Evolutionary conservation across 2,888 invertebrate species (phyloP).

Genomic region (Coleophora deauratella): DNA sequence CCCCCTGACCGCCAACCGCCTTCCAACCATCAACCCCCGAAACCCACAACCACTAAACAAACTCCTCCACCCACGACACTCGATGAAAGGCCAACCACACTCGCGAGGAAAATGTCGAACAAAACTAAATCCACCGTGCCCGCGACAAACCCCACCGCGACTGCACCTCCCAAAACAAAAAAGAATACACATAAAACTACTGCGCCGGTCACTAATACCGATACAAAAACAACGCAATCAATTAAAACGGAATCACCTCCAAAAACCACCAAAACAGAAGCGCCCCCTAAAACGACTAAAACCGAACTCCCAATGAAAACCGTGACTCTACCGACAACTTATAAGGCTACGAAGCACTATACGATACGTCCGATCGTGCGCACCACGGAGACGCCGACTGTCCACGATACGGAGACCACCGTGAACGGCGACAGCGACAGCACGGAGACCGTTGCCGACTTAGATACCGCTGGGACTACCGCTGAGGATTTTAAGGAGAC

Average conservation of each 20-base stretch:
- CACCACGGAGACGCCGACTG: conserved; percentile 47
- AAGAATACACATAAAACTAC: conserved; percentile 49
- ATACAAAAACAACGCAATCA: conserved; percentile 29
- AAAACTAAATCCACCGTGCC: conserved; percentile 57
- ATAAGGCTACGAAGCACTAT: conserved; percentile 67
- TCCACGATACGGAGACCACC: conserved; percentile 62
- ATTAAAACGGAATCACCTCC: conserved; percentile 23
- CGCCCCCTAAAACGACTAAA: conserved; percentile 25
- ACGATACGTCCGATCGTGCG: conserved; percentile 65
- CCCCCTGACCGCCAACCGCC: conserved; percentile 57
- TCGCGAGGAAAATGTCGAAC: conserved; percentile 50
- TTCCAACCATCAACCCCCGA: conserved; percentile 52
- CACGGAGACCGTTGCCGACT: conserved; percentile 62
- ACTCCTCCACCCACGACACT: conserved; percentile 48
- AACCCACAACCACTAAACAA: conserved; percentile 36
- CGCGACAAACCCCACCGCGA: conserved; percentile 47
- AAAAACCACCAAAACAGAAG: conserved; percentile 28
- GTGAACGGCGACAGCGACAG: conserved; percentile 52
- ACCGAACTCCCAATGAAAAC: conserved; percentile 21
- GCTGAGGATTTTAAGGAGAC: conserved; percentile 40
- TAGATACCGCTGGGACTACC: conserved; percentile 50
- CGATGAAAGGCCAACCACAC: conserved; percentile 55
- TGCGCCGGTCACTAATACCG: conserved; percentile 29
- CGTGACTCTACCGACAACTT: conserved; percentile 41
- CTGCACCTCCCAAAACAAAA: conserved; percentile 52